Percentiles rank a stretch among this genome's conserved stretches.
Conservation (phyloP, 1,140 invertebrate species). For the Zaprionus ornatus region DNA sequence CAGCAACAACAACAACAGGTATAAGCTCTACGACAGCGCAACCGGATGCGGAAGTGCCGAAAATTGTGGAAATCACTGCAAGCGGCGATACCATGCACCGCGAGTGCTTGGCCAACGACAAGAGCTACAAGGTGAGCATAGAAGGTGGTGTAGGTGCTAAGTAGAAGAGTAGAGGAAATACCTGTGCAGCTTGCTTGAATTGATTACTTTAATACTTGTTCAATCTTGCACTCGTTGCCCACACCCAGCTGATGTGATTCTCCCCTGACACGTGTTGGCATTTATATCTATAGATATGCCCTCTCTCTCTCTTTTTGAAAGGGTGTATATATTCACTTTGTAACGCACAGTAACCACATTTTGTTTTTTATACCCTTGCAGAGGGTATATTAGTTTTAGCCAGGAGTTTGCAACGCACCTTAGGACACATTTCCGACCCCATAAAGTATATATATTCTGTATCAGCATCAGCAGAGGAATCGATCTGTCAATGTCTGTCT, state of each 20-base stretch:
- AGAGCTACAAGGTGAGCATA: slow-evolving; percentile 78
- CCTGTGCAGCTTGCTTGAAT: neutral
- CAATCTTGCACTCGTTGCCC: neutral
- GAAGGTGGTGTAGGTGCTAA: too few relatives aligned
- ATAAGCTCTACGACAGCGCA: slow-evolving; percentile 49
- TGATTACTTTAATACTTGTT: neutral
- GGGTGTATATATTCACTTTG: too few relatives aligned
- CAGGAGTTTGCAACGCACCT: too few relatives aligned
- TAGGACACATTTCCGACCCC: too few relatives aligned
- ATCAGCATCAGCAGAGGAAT: too few relatives aligned
- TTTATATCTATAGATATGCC: neutral
- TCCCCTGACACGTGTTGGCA: neutral
- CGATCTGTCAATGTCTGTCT: too few relatives aligned
- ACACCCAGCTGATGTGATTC: neutral
- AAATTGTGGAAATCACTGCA: slow-evolving; percentile 76
- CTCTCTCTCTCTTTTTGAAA: neutral
- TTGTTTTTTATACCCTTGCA: too few relatives aligned
- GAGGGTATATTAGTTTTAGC: too few relatives aligned
- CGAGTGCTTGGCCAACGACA: slow-evolving; percentile 74
- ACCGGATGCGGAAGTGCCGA: slow-evolving; percentile 72
- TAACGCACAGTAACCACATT: too few relatives aligned
- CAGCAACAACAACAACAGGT: slow-evolving; percentile 16
- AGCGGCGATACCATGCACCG: slow-evolving; percentile 78
- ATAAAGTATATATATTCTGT: too few relatives aligned
- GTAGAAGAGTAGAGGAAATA: too few relatives aligned